Evolutionary conservation across 2,113 vertebrate species (phyloP), one percentile per base, ranked within the genome.

Genomic region (Macroglossus sobrinus): DNA sequence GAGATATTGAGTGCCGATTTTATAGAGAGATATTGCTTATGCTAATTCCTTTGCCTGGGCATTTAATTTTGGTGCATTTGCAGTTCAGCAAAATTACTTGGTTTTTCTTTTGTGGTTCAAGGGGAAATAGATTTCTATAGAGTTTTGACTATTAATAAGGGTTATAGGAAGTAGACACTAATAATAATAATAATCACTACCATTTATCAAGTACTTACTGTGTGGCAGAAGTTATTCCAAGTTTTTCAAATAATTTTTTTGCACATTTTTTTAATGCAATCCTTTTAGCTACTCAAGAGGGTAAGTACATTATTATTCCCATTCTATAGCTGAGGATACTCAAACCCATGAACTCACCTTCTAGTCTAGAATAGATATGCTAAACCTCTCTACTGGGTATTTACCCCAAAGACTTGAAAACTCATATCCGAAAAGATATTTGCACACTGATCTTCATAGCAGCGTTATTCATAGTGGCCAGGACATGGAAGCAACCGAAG

Each of bases 91-190:
- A 81, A 97, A 97, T 74, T 50, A 66, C 3, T 97, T 96, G n/a
- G 59, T 68, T 96, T 96, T 97, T 89, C 93, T 97, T 93, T 95
- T 94, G 87, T 97, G 75, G 75, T 88, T 30, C 76, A 90, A 76
- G 24, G 28, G 40, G 61, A 94, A 97, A 96, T 93, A 94, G 72
- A 93, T 97, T 96, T 96, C 85, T 82, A 75, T 35, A 69, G 95
- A 72, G 71, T 92, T 92, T 93, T 92, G 72, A 96, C 81, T 94
- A 45, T 98, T 96, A 96, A 95, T 96, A 96, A 98, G 35, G 72
- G 68, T 94, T 94, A 95, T 66, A 93, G 78, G 76, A 64, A 45
- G 81, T 94, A 90, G 81, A 85, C 84, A 57, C 86, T 95, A 97
- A 92, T 95, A 96, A 94, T 94, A 94, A 66, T 79, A 71, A 93